phyloP scores from a whole-genome alignment of 2,888 invertebrate genomes.

The Dolichomitus sp. region DNA sequence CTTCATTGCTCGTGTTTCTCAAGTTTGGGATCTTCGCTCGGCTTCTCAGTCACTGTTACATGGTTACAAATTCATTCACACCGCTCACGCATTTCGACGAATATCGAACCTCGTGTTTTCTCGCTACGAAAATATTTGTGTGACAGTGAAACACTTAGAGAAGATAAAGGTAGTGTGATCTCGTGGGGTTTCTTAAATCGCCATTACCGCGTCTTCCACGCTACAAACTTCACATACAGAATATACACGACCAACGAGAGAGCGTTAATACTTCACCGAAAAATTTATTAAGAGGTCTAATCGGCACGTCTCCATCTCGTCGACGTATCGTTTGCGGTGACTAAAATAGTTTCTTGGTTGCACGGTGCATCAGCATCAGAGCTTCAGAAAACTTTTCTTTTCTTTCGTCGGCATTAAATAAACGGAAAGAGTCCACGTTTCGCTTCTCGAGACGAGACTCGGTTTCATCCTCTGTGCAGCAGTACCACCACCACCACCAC shows the following conservation, averaged over 20 bases:
- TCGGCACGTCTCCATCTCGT: slow-evolving; percentile 59
- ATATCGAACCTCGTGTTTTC: slow-evolving; percentile 37
- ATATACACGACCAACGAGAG: slow-evolving; percentile 48
- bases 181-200: slow-evolving; percentile 46
- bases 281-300: slow-evolving; percentile 65
- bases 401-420: slow-evolving; percentile 59
- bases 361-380: slow-evolving; percentile 52
- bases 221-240: slow-evolving; percentile 12
- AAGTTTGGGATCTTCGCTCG: slow-evolving; percentile 33
- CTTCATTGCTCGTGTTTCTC: slow-evolving; percentile 43
- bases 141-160: slow-evolving; percentile 54
- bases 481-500: slow-evolving; percentile 31
- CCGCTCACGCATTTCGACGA: slow-evolving; percentile 40
- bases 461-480: slow-evolving; percentile 53
- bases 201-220: slow-evolving; percentile 50
- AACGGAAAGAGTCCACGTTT: slow-evolving; percentile 47
- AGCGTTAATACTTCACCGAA: slow-evolving; percentile 47
- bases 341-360: slow-evolving; percentile 57
- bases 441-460: slow-evolving; percentile 49
- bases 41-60: slow-evolving; percentile 38
- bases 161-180: slow-evolving; percentile 37
- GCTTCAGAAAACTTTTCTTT: slow-evolving; percentile 51
- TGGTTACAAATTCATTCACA: slow-evolving; percentile 65
- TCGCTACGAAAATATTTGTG: slow-evolving; percentile 50
- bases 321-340: slow-evolving; percentile 53